Evolutionary conservation across 2,888 invertebrate species (phyloP).

Genomic region (Rosalia funebris): DNA sequence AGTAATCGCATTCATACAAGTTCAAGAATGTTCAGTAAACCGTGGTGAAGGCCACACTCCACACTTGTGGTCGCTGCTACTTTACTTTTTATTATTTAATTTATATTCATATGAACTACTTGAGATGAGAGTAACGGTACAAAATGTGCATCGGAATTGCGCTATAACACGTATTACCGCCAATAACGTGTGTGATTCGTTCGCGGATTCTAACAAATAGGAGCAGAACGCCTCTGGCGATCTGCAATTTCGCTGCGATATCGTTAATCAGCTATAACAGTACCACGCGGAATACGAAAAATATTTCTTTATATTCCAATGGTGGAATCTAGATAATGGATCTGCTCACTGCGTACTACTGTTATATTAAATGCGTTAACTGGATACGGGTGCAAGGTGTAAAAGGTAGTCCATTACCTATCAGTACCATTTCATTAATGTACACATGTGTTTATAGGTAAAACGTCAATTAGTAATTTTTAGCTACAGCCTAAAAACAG

Average conservation of each 20-base stretch:
- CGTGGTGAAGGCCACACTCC: slow-evolving; percentile 48
- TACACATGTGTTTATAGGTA: too few species aligned
- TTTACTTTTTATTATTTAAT: slow-evolving; percentile 27
- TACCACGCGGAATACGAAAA: slow-evolving; percentile 37
- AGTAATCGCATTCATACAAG: slow-evolving; percentile 43
- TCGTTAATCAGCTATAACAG: slow-evolving; percentile 44
- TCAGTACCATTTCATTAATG: too few species aligned
- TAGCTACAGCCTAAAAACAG: too few species aligned
- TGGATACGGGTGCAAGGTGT: slow-evolving; percentile 20
- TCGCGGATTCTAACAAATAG: slow-evolving; percentile 16
- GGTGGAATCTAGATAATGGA: slow-evolving; percentile 33
- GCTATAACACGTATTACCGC: slow-evolving; percentile 21
- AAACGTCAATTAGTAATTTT: too few species aligned
- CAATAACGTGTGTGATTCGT: slow-evolving; percentile 31
- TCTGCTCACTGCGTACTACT: slow-evolving; percentile 31
- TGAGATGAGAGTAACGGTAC: slow-evolving; percentile 45
- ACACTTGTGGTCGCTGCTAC: slow-evolving; percentile 33
- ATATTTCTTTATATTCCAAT: slow-evolving; percentile 38
- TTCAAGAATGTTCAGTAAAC: slow-evolving; percentile 49
- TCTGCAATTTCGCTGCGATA: slow-evolving; percentile 35
- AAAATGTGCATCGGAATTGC: slow-evolving; percentile 32
- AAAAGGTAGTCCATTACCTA: slow-evolving; percentile 24
- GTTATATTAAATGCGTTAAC: slow-evolving; percentile 32
- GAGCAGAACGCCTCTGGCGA: slow-evolving; percentile 17
- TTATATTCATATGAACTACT: slow-evolving; percentile 39